phyloP scores from a whole-genome alignment of 2,797 vertebrate species.

The Odontamblyopus rebecca region DNA sequence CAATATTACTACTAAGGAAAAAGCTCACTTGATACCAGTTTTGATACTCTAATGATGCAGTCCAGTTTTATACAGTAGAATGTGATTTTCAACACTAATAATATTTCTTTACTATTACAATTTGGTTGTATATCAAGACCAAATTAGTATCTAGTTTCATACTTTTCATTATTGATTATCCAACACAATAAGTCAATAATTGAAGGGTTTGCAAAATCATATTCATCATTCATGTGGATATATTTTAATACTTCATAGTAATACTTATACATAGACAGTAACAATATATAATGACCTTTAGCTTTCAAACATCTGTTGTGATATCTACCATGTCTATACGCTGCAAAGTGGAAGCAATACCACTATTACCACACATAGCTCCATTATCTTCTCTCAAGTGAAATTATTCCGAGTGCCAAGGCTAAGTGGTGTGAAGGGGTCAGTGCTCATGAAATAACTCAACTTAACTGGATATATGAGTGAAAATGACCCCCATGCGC shows the following conservation, averaged over 20 bases:
- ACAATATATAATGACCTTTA: constrained; percentile 5
- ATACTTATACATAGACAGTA: too few species aligned
- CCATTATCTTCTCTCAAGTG: constrained; percentile 25
- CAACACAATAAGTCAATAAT: background rate
- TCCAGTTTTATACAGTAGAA: too few species aligned
- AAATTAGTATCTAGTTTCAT: background rate
- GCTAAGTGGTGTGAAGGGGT: constrained; percentile 21
- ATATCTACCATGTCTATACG: constrained; percentile 15
- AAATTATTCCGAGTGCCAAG: constrained; percentile 24
- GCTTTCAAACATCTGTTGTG: constrained; percentile 17
- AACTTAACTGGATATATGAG: constrained; percentile 24
- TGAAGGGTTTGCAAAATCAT: background rate
- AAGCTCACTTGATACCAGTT: too few species aligned
- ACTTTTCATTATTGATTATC: background rate
- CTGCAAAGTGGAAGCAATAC: constrained; percentile 15
- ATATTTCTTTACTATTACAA: too few species aligned
- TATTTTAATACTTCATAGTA: background rate
- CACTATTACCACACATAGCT: background rate
- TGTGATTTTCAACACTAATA: too few species aligned
- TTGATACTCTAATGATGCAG: too few species aligned
- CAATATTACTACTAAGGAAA: too few species aligned
- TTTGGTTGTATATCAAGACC: too few species aligned
- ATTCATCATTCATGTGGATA: background rate
- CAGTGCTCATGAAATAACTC: constrained; percentile 28
- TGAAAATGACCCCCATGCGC: constrained; percentile 22